Evolutionary conservation across 2,113 vertebrate genomes (phyloP).

Genomic region (Seriola rivoliana): DNA sequence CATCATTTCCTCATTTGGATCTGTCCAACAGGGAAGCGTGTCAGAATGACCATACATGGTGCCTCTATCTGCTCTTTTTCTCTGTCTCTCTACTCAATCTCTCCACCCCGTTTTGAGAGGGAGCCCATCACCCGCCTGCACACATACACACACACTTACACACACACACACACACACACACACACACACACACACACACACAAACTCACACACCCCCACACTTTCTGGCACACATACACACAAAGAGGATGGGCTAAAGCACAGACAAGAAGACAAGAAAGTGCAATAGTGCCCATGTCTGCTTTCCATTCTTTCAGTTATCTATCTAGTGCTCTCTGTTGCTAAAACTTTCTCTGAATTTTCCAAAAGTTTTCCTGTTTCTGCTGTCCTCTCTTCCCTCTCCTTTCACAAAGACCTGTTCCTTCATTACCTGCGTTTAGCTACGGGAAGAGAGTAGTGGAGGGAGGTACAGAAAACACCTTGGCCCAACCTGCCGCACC

Average conservation of each 20-base stretch:
- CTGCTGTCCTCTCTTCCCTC: background rate
- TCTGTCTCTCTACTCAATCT: constrained; percentile 38
- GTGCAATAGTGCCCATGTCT: constrained; percentile 35
- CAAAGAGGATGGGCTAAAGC: constrained; percentile 63
- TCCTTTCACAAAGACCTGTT: constrained; percentile 43
- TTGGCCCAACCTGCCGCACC: constrained; percentile 50
- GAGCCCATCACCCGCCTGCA: constrained; percentile 8
- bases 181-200: constrained; percentile 22
- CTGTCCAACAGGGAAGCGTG: constrained; percentile 50
- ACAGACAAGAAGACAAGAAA: constrained; percentile 33
- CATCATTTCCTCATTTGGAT: constrained; percentile 66
- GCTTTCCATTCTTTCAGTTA: constrained; percentile 18
- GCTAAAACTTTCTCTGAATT: constrained; percentile 30
- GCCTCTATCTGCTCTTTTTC: constrained; percentile 40
- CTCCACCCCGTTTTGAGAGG: constrained; percentile 54
- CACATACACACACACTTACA: constrained; percentile 27
- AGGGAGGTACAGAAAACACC: constrained; percentile 62
- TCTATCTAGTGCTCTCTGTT: background rate
- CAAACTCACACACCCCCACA: constrained; percentile 38
- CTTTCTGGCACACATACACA: constrained; percentile 39
- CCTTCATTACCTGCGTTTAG: constrained; percentile 45
- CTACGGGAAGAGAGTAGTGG: constrained; percentile 34
- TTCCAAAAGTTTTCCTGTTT: constrained; percentile 14
- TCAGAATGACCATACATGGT: constrained; percentile 78
- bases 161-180: constrained; percentile 44